These are phyloP conservation scores for Drosophila eugracilis DNA, from an alignment of 1,140 invertebrate species.

Conservation along the genomic window DNA sequence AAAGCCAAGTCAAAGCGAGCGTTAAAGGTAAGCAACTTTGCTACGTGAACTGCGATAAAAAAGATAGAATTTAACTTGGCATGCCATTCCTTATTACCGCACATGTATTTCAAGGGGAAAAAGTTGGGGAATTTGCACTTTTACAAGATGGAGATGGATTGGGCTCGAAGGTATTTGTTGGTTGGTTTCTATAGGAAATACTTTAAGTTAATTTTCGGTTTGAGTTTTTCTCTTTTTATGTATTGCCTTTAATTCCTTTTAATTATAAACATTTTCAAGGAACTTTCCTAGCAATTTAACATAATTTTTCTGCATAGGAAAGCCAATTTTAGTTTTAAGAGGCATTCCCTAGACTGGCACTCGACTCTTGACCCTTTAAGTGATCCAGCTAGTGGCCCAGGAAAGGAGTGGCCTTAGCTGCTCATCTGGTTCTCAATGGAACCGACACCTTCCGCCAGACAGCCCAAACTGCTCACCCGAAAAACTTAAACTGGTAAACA, in stretches of 20 bases:
- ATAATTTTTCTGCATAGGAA: too few species aligned
- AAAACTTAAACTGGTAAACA: slow-evolving; percentile 36
- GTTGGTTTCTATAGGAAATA: too few species aligned
- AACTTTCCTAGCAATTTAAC: too few species aligned
- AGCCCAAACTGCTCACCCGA: not conserved
- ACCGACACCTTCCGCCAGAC: slow-evolving; percentile 21
- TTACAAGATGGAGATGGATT: not conserved
- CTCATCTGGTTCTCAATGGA: slow-evolving; percentile 14
- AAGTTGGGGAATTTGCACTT: not conserved
- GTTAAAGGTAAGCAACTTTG: slow-evolving; percentile 38
- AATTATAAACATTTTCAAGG: too few species aligned
- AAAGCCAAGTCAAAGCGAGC: slow-evolving; percentile 35
- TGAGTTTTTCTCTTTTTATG: too few species aligned
- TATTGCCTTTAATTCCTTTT: too few species aligned
- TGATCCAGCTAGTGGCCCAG: not conserved
- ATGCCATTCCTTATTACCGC: not conserved
- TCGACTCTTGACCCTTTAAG: slow-evolving; percentile 3
- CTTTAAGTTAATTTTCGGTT: too few species aligned
- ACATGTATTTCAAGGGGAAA: not conserved
- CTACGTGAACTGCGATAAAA: slow-evolving; percentile 1
- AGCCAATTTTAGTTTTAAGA: too few species aligned
- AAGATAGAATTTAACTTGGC: not conserved
- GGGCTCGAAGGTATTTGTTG: not conserved
- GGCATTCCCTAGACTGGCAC: slow-evolving; percentile 2
- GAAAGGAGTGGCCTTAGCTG: not conserved